Evolutionary conservation across 2,888 invertebrate genomes (phyloP), one percentile per base, ranked within the genome.

Genomic region (Mallateleia sp.): DNA sequence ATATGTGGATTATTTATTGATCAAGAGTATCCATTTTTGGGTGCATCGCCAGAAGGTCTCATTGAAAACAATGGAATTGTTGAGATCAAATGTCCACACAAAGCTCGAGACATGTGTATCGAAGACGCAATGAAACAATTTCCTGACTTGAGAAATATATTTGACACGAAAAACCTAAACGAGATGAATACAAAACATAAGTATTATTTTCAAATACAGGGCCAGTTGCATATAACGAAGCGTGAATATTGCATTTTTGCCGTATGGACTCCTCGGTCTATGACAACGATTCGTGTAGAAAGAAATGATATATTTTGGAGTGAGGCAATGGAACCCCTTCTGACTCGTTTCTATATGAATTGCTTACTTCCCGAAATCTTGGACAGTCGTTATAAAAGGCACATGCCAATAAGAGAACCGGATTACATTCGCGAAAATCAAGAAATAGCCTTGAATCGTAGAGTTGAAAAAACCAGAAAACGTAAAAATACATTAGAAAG

Each of bases 51-150:
- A 8, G 90, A 90, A 69, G 87, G 88, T 2, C 11, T 85, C 4
- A 89, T 88, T 50, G 87, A 60, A 24, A 72, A 83, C 9, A 72
- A 89, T 54, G 84, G 79, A 0, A 56, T 85, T 8, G 85, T 88
- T 28, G 87, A 88, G 64, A 77, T 75, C 14, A 88, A 90, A 81
- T 80, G 74, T 66, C 77, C 84, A 9, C 28, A 47, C 18, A 58
- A 42, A 45, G 71, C 56, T 25, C 25, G 32, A 28, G 20, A 71
- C 1, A 38, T 66, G 32, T 15, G 28, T 20, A 47, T 71, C 11
- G 56, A 47, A 8, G 50, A 74, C 5, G 74, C 74, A 22, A 34
- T 74, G 0, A 4, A 50, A n/a, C 15, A 14, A 24, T 47, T 62
- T 8, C 18, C 60, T 14, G 34, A 56, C 24, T 25, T 74, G 9